Conservation (phyloP, 2,797 vertebrate genomes). For the Macroramphosus scolopax region DNA sequence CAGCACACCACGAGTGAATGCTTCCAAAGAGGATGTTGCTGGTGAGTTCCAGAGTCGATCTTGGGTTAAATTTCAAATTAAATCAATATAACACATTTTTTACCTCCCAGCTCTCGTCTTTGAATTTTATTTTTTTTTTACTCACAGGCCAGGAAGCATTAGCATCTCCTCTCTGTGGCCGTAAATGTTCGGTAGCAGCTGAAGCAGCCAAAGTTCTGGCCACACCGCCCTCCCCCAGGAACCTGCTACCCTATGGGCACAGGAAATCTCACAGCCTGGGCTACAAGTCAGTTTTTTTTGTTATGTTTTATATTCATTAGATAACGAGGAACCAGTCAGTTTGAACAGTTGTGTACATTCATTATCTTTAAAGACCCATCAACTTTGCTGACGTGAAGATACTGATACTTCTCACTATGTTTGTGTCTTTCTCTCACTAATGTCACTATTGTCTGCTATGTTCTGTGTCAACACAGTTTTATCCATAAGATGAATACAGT, state of each 20-base stretch:
- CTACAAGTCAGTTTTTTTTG: slow-evolving; percentile 87
- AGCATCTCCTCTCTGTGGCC: slow-evolving; percentile 87
- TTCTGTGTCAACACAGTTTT: slow-evolving; percentile 78
- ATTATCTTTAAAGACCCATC: no score
- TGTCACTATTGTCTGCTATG: background rate
- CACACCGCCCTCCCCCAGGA: slow-evolving; percentile 92
- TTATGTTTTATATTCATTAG: no score
- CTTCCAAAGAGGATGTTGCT: slow-evolving; percentile 92
- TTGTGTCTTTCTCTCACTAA: background rate
- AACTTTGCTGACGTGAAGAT: background rate
- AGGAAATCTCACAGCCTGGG: slow-evolving; percentile 98
- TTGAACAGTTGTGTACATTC: no score
- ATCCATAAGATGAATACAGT: slow-evolving; percentile 97
- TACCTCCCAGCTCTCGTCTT: no score
- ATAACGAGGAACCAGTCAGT: background rate
- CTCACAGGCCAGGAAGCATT: slow-evolving; percentile 86
- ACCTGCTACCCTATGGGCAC: slow-evolving; percentile 91
- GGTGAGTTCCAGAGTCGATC: slow-evolving; percentile 73
- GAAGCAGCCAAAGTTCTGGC: slow-evolving; percentile 84
- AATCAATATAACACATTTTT: background rate
- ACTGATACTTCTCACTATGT: background rate
- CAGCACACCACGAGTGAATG: slow-evolving; percentile 91
- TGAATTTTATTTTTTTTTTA: background rate
- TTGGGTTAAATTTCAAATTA: background rate
- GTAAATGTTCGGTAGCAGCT: slow-evolving; percentile 80